These are phyloP conservation scores for Zaprionus obscuricornis DNA, from an alignment of 2,888 invertebrate species.

Conservation along the genomic window DNA sequence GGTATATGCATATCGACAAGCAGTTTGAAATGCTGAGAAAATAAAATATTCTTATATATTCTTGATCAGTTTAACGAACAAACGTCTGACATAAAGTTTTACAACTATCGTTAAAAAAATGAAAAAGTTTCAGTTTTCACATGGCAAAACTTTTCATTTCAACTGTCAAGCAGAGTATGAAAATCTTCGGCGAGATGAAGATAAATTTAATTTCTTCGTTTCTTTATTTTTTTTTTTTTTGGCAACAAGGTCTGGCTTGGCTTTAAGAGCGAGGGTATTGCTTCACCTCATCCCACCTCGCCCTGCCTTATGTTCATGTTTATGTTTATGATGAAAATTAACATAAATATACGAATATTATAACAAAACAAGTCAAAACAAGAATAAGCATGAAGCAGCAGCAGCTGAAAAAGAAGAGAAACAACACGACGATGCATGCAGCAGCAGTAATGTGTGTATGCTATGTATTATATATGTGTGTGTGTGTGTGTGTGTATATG, in stretches of 20 bases:
- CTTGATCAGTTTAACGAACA: no score
- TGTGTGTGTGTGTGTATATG: neutral
- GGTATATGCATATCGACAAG: no score
- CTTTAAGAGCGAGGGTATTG: no score
- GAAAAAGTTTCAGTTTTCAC: no score
- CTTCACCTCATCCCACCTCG: neutral
- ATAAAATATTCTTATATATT: no score
- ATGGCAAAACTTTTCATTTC: no score
- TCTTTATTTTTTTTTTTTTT: constrained; percentile 9
- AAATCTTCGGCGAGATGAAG: no score
- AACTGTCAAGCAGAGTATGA: no score
- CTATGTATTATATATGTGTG: neutral
- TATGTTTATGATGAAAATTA: constrained; percentile 48
- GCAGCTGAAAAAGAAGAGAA: neutral
- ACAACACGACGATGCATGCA: constrained; percentile 2
- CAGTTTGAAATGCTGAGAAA: no score
- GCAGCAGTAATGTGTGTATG: constrained; percentile 40
- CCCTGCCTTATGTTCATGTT: neutral
- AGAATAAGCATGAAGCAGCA: constrained; percentile 30
- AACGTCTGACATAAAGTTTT: no score
- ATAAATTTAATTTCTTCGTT: constrained; percentile 2
- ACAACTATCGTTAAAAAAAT: no score
- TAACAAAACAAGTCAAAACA: constrained; percentile 61
- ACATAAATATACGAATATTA: constrained; percentile 70
- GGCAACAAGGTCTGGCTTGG: constrained; percentile 3